Evolutionary conservation across 2,797 vertebrate species (phyloP).

Genomic region (Phoeniculus purpureus): DNA sequence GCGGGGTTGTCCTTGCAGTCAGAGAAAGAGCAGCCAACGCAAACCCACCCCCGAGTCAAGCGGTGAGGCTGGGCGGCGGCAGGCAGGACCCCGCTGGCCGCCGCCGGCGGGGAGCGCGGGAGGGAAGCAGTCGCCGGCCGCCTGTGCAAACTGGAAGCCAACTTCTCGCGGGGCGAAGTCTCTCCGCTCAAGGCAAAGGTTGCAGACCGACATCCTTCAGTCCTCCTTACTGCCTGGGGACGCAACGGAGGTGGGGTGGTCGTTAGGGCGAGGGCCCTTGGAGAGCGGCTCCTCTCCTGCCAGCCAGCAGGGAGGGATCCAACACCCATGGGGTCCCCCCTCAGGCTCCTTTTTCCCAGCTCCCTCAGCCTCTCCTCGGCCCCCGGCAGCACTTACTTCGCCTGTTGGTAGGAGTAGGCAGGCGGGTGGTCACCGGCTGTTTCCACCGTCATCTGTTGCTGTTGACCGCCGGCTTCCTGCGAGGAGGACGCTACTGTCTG

Average conservation of each 20-base stretch:
- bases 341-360: no score
- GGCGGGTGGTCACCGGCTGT: conserved; percentile 88
- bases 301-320: no score
- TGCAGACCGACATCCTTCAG: conserved; percentile 90
- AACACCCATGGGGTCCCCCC: no score
- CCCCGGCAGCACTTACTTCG: conserved; percentile 85
- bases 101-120: conserved; percentile 87
- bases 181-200: conserved; percentile 95
- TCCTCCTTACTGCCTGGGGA: conserved; percentile 90
- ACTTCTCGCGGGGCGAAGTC: conserved; percentile 92
- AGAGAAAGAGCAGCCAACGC: conserved; percentile 81
- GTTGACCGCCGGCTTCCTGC: conserved; percentile 93
- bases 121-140: conserved; percentile 82
- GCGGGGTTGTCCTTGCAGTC: conserved; percentile 79
- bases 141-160: conserved; percentile 95
- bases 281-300: conserved; percentile 18
- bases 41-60: no score
- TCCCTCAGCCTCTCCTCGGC: no score
- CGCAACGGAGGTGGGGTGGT: conserved; percentile 69
- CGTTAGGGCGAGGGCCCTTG: conserved; percentile 58
- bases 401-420: conserved; percentile 95
- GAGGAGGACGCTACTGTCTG: conserved; percentile 93
- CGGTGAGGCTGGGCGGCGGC: conserved; percentile 87
- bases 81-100: conserved; percentile 84
- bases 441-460: conserved; percentile 96